Base-by-base conservation (phyloP, 2,888 invertebrate genomes). In the Chloromyia formosa region DNA sequence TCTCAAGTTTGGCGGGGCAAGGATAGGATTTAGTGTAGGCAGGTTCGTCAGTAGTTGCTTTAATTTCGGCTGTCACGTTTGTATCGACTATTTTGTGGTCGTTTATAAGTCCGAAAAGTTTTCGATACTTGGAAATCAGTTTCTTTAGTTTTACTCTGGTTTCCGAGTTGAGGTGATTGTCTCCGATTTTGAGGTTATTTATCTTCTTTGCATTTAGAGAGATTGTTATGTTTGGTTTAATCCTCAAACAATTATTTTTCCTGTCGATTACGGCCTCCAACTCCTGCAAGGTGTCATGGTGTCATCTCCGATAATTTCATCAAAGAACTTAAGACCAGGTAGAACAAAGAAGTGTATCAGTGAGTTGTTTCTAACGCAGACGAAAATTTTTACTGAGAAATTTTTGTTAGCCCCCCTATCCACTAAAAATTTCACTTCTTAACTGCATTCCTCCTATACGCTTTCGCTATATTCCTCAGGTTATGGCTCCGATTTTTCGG, bases 21-120 rank as follows among this genome's bases (percentile, higher is more conserved):
- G 61, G 61, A 61, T 61, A 35, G 5, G 61, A 23, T 35, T 35
- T 82, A 0, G 80, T 75, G 61, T 79, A 80, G 3, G 83, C 79
- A 0, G 82, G 83, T 9, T 77, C 75, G 9, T 79, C 68, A 1
- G 79, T 78, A 0, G 75, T 79, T 0, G 81, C 81, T 40, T 77
- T 76, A n/a, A 85, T 85, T 23, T 61, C 61, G 3, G 61, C 16
- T 35, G 14, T 20, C 3, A 61, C 16, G 4, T 61, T 2, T 35
- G 61, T 35, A 7, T 61, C 16, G 14, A 61, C 35, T 4, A n/a
- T 61, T 35, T 16, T 1, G 0, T 49, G 23, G 45, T 22, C 74
- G 23, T 12, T 1, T 2, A 61, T 22, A 27, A 35, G 42, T 16
- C 64, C 64, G 18, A 64, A 64, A 18, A 64, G 40, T 18, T 40